Base-by-base conservation (phyloP, 2,888 invertebrate species). In the Helicoverpa assulta region DNA sequence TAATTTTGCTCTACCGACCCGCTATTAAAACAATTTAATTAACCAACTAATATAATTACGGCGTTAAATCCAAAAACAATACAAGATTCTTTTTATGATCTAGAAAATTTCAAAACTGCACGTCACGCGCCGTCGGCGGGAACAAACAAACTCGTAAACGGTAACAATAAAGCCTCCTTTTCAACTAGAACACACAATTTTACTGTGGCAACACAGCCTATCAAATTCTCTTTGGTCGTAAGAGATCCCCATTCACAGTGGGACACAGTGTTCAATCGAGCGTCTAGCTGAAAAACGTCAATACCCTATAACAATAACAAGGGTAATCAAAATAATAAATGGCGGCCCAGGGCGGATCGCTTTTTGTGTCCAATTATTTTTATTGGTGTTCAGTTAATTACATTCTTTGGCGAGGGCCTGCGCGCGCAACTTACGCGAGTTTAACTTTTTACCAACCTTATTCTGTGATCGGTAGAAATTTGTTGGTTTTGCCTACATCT, bases 321-420 rank as follows among this genome's bases (percentile, higher is more conserved):
- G 93, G 91, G 91, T 88, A 91, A 94, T 94, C 92, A 92, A 91
- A 92, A 92, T 94, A 92, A 94, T 92, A 93, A 93, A 94, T 91
- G 92, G 86, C 90, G 89, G 90, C 84, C 86, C 88, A 85, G 88
- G 89, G 89, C 90, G 89, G 89, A 92, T 91, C 89, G 91, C 87
- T 91, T 93, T 93, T 94, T 92, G 92, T 92, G 88, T 85, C 89
- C 93, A 93, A 94, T 94, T 94, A 94, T 93, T 94, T 94, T 94
- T 94, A 94, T 94, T 93, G 92, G 90, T 91, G 92, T 91, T 91
- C 91, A 85, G 91, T 92, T 94, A 94, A 94, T 94, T 94, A 92
- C 93, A 92, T 94, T 94, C 93, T 91, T 91, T 90, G 89, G 90
- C 88, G 88, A 90, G 88, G 85, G 87, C 86, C 86, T 85, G 86